phyloP scores from a whole-genome alignment of 1,140 invertebrate genomes.

The Drosophila funebris region DNA sequence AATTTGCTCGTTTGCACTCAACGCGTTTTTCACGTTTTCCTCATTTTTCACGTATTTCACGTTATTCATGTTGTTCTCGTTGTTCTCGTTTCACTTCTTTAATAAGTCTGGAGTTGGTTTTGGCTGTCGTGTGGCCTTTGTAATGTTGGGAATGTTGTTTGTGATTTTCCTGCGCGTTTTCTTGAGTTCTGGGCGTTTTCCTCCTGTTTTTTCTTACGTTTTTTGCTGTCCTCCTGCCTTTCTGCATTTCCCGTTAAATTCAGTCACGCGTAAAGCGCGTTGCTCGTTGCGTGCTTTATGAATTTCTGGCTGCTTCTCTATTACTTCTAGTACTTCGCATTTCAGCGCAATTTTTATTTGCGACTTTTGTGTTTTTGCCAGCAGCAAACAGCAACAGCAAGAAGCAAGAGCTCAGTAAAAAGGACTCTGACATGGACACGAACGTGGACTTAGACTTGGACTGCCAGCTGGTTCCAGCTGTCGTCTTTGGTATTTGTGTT shows the following conservation, averaged over 20 bases:
- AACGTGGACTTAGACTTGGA: neutral
- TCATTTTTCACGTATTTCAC: neutral
- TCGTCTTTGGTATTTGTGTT: slow-evolving; percentile 50
- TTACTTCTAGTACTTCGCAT: slow-evolving; percentile 47
- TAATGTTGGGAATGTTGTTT: slow-evolving; percentile 72
- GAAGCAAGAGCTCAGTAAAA: neutral
- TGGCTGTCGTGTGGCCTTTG: slow-evolving; percentile 25
- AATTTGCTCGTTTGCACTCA: too few relatives aligned
- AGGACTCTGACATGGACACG: neutral
- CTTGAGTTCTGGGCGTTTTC: slow-evolving; percentile 37
- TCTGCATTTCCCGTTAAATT: slow-evolving; percentile 31
- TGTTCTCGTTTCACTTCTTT: neutral
- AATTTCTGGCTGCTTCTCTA: slow-evolving; percentile 62
- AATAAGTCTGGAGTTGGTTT: slow-evolving; percentile 3
- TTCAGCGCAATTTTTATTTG: slow-evolving; percentile 61
- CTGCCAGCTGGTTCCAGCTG: slow-evolving; percentile 33
- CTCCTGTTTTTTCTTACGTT: slow-evolving; percentile 11
- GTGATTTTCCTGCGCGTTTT: slow-evolving; percentile 65
- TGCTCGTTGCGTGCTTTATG: slow-evolving; percentile 68
- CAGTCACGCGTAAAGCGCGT: slow-evolving; percentile 68
- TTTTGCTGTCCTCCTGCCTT: neutral
- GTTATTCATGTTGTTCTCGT: neutral
- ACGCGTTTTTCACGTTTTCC: too few relatives aligned
- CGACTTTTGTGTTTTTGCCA: slow-evolving; percentile 45
- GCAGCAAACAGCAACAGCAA: neutral